phyloP scores from a whole-genome alignment of 2,113 vertebrate species.

The Baryphthengus martii region DNA sequence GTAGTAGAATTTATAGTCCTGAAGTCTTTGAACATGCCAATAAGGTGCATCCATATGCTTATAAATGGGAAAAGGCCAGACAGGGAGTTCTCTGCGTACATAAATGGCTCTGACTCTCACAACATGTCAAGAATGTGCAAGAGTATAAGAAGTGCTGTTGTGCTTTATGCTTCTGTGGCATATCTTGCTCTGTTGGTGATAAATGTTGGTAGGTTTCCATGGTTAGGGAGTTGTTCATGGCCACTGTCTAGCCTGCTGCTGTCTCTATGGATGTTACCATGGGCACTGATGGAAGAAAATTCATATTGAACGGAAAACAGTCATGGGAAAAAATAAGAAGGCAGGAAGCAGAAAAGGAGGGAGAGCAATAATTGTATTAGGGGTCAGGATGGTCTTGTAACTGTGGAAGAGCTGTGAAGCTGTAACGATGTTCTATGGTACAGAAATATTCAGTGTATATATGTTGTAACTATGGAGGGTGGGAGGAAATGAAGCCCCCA shows the following conservation, averaged over 20 bases:
- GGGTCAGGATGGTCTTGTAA: not conserved
- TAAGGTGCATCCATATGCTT: not conserved
- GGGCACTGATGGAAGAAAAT: constrained; percentile 66
- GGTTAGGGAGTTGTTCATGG: constrained; percentile 17
- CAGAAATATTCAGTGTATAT: not conserved
- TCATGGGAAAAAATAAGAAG: constrained; percentile 2
- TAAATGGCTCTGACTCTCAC: constrained; percentile 11
- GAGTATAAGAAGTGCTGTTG: not conserved
- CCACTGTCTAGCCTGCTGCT: constrained; percentile 27
- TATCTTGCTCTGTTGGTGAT: not conserved
- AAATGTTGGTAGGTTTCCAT: constrained; percentile 29
- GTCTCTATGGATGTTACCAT: constrained; percentile 67
- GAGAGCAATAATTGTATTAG: not conserved
- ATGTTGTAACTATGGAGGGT: not conserved
- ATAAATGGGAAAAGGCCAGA: not conserved
- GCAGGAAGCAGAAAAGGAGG: not conserved
- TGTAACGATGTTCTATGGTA: not conserved
- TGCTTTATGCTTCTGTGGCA: not conserved
- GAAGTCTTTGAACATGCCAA: not conserved
- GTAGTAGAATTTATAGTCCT: not conserved
- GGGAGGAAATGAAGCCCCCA: not conserved
- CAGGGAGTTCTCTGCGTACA: not conserved
- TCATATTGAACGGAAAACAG: constrained; percentile 22
- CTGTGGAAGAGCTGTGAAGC: not conserved
- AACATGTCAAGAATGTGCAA: not conserved